phyloP scores from a whole-genome alignment of 1,140 invertebrate species.

The Geopemphigus sp. region DNA sequence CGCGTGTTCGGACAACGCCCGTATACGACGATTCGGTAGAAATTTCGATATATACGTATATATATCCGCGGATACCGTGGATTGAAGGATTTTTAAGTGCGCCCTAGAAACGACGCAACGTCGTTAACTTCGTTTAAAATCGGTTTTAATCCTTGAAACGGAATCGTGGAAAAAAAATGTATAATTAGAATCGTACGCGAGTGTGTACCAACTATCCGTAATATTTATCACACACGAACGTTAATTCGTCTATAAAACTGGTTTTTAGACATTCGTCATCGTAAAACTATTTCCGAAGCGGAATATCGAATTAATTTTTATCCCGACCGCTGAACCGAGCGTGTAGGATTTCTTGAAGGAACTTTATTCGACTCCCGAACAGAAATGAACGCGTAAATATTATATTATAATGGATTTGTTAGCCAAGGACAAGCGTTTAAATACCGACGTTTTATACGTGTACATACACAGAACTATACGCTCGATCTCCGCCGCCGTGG shows the following conservation, averaged over 20 bases:
- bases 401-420: slow-evolving; percentile 19
- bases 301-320: background rate
- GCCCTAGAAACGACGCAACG: too few species aligned
- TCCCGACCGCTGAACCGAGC: background rate
- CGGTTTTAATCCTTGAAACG: too few species aligned
- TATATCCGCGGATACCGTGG: too few species aligned
- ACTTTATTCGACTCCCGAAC: slow-evolving; percentile 3
- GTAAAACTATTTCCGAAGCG: slow-evolving; percentile 8
- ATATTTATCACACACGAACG: background rate
- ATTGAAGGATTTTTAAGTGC: too few species aligned
- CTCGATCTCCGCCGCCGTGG: background rate
- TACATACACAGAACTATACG: background rate
- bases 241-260: background rate
- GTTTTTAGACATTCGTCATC: slow-evolving; percentile 17
- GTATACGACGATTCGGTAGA: too few species aligned
- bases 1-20: too few species aligned
- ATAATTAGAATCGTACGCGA: background rate
- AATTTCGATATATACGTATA: too few species aligned
- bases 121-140: too few species aligned
- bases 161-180: background rate
- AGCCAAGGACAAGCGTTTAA: slow-evolving; percentile 15
- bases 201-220: background rate
- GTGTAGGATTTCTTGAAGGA: slow-evolving; percentile 25
- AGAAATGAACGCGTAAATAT: background rate
- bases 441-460: slow-evolving; percentile 4